Evolutionary conservation across 2,888 invertebrate genomes (phyloP), one percentile per base, ranked within the genome.

Genomic region (Lepeophtheirus nordmannii): DNA sequence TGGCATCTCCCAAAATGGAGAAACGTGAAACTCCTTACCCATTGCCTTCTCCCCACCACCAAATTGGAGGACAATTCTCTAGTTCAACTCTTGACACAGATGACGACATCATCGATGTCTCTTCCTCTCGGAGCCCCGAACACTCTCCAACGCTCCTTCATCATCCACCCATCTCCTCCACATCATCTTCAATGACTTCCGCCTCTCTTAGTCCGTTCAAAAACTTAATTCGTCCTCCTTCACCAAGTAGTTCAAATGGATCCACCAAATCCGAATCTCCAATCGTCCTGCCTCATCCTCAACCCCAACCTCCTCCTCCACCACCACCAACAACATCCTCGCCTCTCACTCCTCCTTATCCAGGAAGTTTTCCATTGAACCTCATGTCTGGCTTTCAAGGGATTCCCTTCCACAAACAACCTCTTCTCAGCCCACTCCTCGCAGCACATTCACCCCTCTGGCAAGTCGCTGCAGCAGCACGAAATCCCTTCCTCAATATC

Each of bases 341-440:
- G 2, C 17, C 23, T n/a, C 17, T 40, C 14, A 37, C n/a, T 1
- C 62, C 17, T 10, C 62, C 17, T 8, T 41, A 39, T 2, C 39
- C 38, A n/a, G 22, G 38, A 40, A 40, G 20, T 41, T 20, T 40
- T 40, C 62, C 17, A 17, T 62, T 20, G 39, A n/a, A 8, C 17
- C n/a, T 17, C 20, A 20, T 20, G 17, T 23, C 63, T 5, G 63
- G 63, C n/a, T 38, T 63, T 22, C 63, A 20, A 9, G 23, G 23
- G 2, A 14, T 56, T 5, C 63, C 63, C 3, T 56, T 63, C 22
- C 46, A 56, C 53, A 63, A 63, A 23, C 63, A 63, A 56, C 46
- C 63, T 30, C 63, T 63, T 22, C 56, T 63, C 3, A 63, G 56
- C 63, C 63, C 63, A 11, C 30, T 63, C 7, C 56, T 63, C 22